These are phyloP conservation scores for Hyles euphorbiae DNA, from an alignment of 1,140 invertebrate species.

Conservation along the genomic window DNA sequence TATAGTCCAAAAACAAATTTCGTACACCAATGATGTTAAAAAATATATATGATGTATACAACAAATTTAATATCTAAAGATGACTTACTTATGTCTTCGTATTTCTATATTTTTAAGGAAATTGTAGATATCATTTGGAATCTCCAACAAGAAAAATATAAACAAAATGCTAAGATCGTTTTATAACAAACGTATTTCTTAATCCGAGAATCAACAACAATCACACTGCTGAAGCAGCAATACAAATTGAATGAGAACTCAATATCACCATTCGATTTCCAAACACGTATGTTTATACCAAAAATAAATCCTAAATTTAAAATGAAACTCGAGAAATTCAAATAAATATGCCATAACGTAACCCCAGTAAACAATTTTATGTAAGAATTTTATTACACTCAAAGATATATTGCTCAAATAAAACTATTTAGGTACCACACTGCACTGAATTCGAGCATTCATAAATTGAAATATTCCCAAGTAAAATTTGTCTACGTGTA, in stretches of 20 bases:
- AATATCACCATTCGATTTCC: slow-evolving; percentile 5
- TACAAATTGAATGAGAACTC: not conserved
- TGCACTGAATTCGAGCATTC: not conserved
- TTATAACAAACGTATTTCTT: not conserved
- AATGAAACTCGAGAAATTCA: slow-evolving; percentile 2
- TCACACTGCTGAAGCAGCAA: too few relatives aligned
- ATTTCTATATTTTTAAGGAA: too few relatives aligned
- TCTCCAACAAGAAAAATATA: not conserved
- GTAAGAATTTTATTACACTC: slow-evolving; percentile 7
- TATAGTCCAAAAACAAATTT: too few relatives aligned
- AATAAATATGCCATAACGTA: slow-evolving; percentile 3
- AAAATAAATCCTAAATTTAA: slow-evolving; percentile 3
- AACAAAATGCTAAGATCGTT: slow-evolving; percentile 5
- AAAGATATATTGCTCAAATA: slow-evolving; percentile 4
- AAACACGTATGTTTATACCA: slow-evolving; percentile 5
- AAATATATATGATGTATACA: too few relatives aligned
- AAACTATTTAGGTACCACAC: slow-evolving; percentile 5
- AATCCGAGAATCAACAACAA: too few relatives aligned
- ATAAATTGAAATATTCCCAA: slow-evolving; percentile 1
- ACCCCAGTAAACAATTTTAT: slow-evolving; percentile 5
- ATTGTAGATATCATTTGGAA: too few relatives aligned
- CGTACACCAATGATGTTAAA: too few relatives aligned
- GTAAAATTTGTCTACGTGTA: slow-evolving; percentile 6
- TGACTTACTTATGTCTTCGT: too few relatives aligned
- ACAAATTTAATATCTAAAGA: too few relatives aligned